Conservation (phyloP, 2,113 vertebrate species). For the Petroica traversi region DNA sequence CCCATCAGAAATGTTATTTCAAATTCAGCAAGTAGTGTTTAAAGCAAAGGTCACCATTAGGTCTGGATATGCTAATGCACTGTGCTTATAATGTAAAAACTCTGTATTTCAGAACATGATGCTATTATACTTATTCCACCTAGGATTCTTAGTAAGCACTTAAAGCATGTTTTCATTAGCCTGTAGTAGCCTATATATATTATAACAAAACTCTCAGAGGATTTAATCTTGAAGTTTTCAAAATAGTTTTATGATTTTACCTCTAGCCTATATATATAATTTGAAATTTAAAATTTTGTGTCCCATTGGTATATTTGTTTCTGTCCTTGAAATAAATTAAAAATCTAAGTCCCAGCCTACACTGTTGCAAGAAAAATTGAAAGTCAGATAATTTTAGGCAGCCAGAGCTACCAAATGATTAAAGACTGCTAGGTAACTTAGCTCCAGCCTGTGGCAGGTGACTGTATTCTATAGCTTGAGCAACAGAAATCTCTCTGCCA, state of each 20-base stretch:
- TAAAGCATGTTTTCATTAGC: slow-evolving; percentile 38
- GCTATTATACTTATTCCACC: background rate
- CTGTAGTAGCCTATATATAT: background rate
- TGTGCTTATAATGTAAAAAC: background rate
- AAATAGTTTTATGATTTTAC: background rate
- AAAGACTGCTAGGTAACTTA: background rate
- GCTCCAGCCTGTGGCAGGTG: background rate
- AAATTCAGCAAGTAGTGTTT: background rate
- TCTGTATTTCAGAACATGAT: slow-evolving; percentile 7
- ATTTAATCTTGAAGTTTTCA: background rate
- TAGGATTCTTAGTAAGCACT: slow-evolving; percentile 31
- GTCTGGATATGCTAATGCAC: slow-evolving; percentile 5
- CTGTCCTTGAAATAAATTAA: slow-evolving; percentile 9
- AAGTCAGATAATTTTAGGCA: background rate
- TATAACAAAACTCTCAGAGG: background rate
- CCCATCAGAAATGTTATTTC: background rate
- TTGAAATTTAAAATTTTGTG: background rate
- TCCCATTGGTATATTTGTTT: background rate
- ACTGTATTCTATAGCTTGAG: background rate
- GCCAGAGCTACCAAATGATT: background rate
- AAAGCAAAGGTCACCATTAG: slow-evolving; percentile 29
- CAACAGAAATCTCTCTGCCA: background rate
- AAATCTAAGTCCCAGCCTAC: background rate
- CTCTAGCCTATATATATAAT: background rate
- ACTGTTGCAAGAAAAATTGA: background rate